A percentile compares a stretch with the other conserved stretches of the same genome.
Evolutionary conservation across 2,888 invertebrate genomes (phyloP).

Genomic region (Melanostoma mellinum): DNA sequence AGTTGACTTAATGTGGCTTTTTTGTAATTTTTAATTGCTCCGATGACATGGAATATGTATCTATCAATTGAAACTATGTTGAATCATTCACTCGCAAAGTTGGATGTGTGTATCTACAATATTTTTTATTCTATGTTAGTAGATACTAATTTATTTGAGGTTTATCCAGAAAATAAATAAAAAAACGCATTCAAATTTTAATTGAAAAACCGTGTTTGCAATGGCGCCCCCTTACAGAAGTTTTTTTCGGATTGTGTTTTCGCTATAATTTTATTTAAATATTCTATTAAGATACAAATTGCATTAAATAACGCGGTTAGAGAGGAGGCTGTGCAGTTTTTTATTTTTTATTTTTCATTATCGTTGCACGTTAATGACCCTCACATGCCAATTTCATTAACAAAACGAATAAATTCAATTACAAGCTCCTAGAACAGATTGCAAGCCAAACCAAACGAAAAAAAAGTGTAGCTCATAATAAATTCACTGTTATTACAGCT

Average conservation of each 20-base stretch:
- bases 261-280: conserved; percentile 41
- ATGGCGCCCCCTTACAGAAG: conserved; percentile 24
- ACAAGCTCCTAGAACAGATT: conserved; percentile 23
- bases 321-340: not conserved
- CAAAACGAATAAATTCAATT: conserved; percentile 64
- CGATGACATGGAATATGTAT: conserved; percentile 57
- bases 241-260: conserved; percentile 14
- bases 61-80: conserved; percentile 45
- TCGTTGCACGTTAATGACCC: conserved; percentile 61
- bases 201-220: conserved; percentile 64
- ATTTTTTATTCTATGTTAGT: conserved; percentile 1
- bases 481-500: conserved; percentile 60
- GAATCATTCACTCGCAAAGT: not conserved
- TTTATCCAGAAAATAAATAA: conserved; percentile 10
- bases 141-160: conserved; percentile 46
- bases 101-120: not conserved
- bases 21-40: conserved; percentile 56
- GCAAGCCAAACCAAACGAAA: conserved; percentile 3
- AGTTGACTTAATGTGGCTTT: conserved; percentile 53
- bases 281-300: not conserved
- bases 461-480: conserved; percentile 30
- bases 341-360: conserved; percentile 24
- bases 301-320: conserved; percentile 8
- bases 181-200: conserved; percentile 33
- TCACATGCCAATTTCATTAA: conserved; percentile 48